These are phyloP conservation scores for Hesperophylax magnus DNA, from an alignment of 1,140 invertebrate genomes.

Conservation along the genomic window DNA sequence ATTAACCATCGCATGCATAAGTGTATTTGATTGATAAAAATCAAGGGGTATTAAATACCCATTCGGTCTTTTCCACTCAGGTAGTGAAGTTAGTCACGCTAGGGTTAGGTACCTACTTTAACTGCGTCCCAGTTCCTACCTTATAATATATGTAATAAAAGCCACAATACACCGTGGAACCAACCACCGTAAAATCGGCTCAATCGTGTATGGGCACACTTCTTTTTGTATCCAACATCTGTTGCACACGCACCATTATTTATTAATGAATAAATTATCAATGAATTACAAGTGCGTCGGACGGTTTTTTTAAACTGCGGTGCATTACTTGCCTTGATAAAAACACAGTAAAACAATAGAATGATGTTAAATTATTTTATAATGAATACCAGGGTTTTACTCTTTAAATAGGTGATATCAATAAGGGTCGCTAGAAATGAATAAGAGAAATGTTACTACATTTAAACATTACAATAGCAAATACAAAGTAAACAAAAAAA, in stretches of 20 bases:
- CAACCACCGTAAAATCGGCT: constrained; percentile 28
- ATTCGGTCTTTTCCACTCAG: not conserved
- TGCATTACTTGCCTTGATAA: too few relatives aligned
- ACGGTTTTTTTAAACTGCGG: too few relatives aligned
- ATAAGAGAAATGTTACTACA: too few relatives aligned
- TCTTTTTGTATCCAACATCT: constrained; percentile 12
- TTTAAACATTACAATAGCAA: too few relatives aligned
- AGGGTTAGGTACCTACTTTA: not conserved
- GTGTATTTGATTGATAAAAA: not conserved
- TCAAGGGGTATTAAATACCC: constrained; percentile 1
- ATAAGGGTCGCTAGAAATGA: too few relatives aligned
- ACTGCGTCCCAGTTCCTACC: too few relatives aligned
- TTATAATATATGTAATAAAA: too few relatives aligned
- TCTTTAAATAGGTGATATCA: too few relatives aligned
- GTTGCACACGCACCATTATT: not conserved
- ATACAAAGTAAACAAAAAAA: too few relatives aligned
- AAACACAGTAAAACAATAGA: too few relatives aligned
- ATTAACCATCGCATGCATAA: not conserved
- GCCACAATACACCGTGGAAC: not conserved
- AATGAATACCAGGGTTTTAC: too few relatives aligned
- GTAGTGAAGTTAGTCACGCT: not conserved
- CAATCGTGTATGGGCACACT: not conserved
- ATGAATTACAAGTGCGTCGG: constrained; percentile 2
- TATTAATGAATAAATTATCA: constrained; percentile 28
- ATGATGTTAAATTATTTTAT: too few relatives aligned